phyloP scores from a whole-genome alignment of 2,888 invertebrate genomes.

The Drosophila testacea region DNA sequence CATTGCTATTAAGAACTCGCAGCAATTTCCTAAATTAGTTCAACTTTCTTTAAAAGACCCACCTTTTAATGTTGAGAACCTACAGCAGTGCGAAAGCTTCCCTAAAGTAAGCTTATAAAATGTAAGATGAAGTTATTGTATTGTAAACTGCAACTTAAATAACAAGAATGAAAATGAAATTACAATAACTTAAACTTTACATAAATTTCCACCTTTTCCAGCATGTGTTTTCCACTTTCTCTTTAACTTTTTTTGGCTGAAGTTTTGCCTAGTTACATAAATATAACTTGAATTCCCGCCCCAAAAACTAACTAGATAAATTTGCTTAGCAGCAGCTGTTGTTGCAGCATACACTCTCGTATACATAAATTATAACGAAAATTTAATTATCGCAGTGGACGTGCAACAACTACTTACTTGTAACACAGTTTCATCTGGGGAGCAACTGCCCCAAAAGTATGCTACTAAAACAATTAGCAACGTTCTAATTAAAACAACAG shows the following conservation, averaged over 20 bases:
- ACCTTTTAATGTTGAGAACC: neutral
- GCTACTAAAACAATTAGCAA: constrained; percentile 79
- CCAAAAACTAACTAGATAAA: constrained; percentile 47
- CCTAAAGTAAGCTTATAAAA: neutral
- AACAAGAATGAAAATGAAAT: constrained; percentile 7
- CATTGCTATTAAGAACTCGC: no score
- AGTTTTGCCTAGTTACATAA: constrained; percentile 11
- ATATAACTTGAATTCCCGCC: constrained; percentile 1
- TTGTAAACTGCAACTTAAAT: neutral
- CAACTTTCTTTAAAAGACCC: no score
- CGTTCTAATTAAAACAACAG: constrained; percentile 77
- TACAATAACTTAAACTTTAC: constrained; percentile 9
- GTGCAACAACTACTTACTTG: constrained; percentile 46
- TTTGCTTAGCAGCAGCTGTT: constrained; percentile 63
- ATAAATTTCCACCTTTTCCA: neutral
- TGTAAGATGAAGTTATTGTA: neutral
- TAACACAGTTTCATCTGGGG: constrained; percentile 64
- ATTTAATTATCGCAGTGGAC: constrained; percentile 75
- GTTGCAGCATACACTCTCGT: constrained; percentile 37
- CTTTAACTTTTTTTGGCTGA: neutral
- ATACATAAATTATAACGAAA: constrained; percentile 70
- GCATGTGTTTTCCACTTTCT: constrained; percentile 3
- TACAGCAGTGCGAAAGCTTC: neutral
- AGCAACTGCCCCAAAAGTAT: constrained; percentile 63
- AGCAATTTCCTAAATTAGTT: neutral